These are phyloP conservation scores for Epsilonema sp. DNA, from an alignment of 2,888 invertebrate genomes.

Conservation along the genomic window DNA sequence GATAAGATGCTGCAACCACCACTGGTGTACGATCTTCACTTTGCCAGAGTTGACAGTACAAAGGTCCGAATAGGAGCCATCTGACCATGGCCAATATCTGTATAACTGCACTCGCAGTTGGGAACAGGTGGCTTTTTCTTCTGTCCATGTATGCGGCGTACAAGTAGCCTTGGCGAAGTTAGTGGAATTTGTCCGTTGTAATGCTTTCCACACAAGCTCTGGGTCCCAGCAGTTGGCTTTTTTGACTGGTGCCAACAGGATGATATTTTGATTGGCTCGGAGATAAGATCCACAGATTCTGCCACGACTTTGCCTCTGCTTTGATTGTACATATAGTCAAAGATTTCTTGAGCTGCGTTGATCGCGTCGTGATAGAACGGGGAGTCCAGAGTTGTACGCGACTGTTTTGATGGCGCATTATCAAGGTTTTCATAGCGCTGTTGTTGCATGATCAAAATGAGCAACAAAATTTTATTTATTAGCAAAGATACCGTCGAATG, in stretches of 20 bases:
- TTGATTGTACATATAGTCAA: conserved; percentile 6
- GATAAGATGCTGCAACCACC: conserved; percentile 14
- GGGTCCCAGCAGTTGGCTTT: no score
- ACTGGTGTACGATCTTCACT: conserved; percentile 5
- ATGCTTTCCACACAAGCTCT: no score
- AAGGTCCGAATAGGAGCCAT: background rate
- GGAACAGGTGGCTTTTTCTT: conserved; percentile 17
- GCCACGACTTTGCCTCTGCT: background rate
- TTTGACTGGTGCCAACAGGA: background rate
- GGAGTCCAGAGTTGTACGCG: no score
- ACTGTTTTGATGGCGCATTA: no score
- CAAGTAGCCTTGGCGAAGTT: conserved; percentile 16
- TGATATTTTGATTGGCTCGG: background rate
- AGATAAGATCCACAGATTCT: background rate
- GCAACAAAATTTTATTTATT: no score
- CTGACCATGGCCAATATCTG: conserved; percentile 6
- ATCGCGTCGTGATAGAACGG: background rate
- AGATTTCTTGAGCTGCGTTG: background rate
- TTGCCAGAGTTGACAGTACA: conserved; percentile 7
- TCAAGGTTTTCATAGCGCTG: no score
- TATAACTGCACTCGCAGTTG: conserved; percentile 13
- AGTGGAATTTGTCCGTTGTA: conserved; percentile 10
- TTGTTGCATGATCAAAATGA: no score
- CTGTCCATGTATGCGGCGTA: conserved; percentile 22
- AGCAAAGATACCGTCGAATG: no score